Base-by-base conservation (phyloP, 2,888 invertebrate genomes). In the Troides helena region DNA sequence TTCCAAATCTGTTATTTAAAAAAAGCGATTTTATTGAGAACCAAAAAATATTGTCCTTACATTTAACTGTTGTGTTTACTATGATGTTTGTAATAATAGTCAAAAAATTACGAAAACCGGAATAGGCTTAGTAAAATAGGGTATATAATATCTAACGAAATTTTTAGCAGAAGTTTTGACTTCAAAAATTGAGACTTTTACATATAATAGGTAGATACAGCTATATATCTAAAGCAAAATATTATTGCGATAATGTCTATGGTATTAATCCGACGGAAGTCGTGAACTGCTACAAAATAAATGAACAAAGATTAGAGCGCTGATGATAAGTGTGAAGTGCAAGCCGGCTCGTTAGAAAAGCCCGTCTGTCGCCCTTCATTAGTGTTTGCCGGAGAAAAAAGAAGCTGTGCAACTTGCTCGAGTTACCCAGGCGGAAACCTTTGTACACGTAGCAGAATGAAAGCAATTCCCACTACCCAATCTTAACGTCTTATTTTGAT, bases 301-400 rank as follows among this genome's bases (percentile, higher is more conserved):
- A 77, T 74, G 75, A 81, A 80, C 78, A 80, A 78, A 84, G 85
- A 86, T 88, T 83, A 84, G 80, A 83, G 82, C 78, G 81, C 78
- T 80, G 85, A 86, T 89, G 86, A 83, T 85, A 85, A 85, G 82
- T 80, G 81, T 79, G 83, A 80, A 85, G 80, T 82, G 85, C 84
- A 81, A 85, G 82, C 84, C 81, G 80, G 84, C 86, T 89, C 87
- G 88, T 88, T 88, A 89, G 85, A 82, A 78, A 77, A 77, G 76
- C 68, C 76, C 78, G 77, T 77, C 77, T 74, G 75, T 76, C 66
- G 66, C 83, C 82, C 85, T 87, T 89, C 89, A 88, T 90, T 90
- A 89, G 85, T 84, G 85, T 82, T 84, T 82, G 83, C 83, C 77
- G 81, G 80, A 79, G 82, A 83, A 80, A 74, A 81, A 81, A 83